Percentiles rank a stretch among this genome's conserved stretches.
These are phyloP conservation scores for Pseudomyrmex gracilis DNA, from an alignment of 1,140 invertebrate genomes.

Conservation along the genomic window DNA sequence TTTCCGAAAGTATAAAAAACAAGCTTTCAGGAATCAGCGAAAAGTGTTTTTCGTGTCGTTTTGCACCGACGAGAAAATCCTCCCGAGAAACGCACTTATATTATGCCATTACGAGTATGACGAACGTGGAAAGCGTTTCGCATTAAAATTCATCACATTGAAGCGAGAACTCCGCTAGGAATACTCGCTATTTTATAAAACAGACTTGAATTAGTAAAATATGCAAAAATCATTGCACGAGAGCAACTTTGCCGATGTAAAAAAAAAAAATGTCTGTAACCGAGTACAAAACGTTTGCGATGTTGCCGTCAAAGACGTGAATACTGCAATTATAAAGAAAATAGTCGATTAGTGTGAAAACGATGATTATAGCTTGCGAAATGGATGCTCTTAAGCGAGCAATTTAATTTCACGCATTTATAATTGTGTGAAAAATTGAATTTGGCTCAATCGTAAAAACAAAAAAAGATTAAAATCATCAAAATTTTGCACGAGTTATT, in stretches of 20 bases:
- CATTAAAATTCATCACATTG: conserved; percentile 42
- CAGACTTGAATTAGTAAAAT: conserved; percentile 29
- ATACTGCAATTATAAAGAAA: conserved; percentile 82
- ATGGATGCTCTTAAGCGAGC: conserved; percentile 11
- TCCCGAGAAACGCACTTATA: conserved; percentile 14
- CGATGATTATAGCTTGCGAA: conserved; percentile 33
- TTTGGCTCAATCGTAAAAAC: neutral
- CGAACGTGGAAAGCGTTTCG: conserved; percentile 27
- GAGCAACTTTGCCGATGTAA: conserved; percentile 38
- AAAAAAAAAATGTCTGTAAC: conserved; percentile 18
- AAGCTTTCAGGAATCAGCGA: conserved; percentile 16
- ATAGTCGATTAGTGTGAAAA: conserved; percentile 79
- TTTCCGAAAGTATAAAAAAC: conserved; percentile 29
- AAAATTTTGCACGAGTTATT: neutral
- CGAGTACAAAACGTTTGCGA: conserved; percentile 11
- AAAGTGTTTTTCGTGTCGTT: neutral
- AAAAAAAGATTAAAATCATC: neutral
- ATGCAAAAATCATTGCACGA: conserved; percentile 15
- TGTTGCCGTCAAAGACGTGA: conserved; percentile 52
- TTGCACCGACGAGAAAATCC: conserved; percentile 1
- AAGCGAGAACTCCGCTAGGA: conserved; percentile 2
- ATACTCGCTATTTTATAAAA: conserved; percentile 31
- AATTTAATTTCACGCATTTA: conserved; percentile 7
- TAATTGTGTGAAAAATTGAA: neutral
- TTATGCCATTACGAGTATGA: conserved; percentile 21